Evolutionary conservation across 2,113 vertebrate species (phyloP).

Genomic region (Fulica atra): DNA sequence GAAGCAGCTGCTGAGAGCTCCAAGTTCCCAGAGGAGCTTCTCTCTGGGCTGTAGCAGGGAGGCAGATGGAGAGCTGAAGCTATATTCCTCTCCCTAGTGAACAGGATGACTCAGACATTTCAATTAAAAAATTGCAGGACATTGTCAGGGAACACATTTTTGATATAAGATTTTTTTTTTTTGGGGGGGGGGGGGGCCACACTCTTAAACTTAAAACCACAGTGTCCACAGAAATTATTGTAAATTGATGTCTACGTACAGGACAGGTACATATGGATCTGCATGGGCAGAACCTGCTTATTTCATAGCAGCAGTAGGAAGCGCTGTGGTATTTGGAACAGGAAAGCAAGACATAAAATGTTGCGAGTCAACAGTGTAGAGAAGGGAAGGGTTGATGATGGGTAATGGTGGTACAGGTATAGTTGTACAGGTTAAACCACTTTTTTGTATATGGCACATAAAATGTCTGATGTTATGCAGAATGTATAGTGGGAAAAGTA

Average conservation of each 20-base stretch:
- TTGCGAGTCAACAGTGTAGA: not conserved
- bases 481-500: not conserved
- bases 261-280: not conserved
- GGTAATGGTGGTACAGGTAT: not conserved
- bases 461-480: not conserved
- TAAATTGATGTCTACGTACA: not conserved
- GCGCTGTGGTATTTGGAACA: not conserved
- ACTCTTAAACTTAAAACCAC: not conserved
- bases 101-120: not conserved
- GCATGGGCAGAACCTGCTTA: not conserved
- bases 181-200: not conserved
- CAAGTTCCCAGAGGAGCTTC: conserved; percentile 18
- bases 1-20: conserved; percentile 25
- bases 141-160: not conserved
- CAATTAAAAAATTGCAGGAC: not conserved
- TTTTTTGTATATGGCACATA: not conserved
- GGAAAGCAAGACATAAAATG: not conserved
- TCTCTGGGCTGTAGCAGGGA: not conserved
- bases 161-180: not conserved
- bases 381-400: not conserved
- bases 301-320: not conserved
- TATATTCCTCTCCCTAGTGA: not conserved
- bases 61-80: conserved; percentile 11
- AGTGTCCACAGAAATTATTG: not conserved
- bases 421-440: not conserved